A percentile compares a stretch with the other conserved stretches of the same genome.
Evolutionary conservation across 2,113 vertebrate species (phyloP).

Genomic region (Alligator sinensis): DNA sequence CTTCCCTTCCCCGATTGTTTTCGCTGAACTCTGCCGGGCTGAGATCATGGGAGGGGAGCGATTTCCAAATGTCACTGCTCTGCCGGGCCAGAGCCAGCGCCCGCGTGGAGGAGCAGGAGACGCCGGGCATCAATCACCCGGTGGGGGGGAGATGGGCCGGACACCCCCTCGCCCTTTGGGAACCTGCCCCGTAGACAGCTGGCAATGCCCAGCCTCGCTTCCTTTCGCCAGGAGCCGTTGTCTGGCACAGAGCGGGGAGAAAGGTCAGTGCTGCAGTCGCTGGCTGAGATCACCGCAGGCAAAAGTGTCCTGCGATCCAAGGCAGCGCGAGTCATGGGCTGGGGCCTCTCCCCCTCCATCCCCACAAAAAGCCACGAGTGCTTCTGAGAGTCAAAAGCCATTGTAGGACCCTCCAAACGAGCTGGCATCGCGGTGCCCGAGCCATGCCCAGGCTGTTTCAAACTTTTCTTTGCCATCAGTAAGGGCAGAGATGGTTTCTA

Average conservation of each 20-base stretch:
- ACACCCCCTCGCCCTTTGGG: not conserved
- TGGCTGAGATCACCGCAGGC: not conserved
- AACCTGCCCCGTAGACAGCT: fast-evolving
- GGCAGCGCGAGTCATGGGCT: not conserved
- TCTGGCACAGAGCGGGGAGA: not conserved
- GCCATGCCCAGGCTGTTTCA: not conserved
- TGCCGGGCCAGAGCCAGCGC: not conserved
- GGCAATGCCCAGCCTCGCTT: not conserved
- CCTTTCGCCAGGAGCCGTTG: fast-evolving
- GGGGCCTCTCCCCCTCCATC: not conserved
- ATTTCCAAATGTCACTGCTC: not conserved
- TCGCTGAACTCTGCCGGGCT: not conserved
- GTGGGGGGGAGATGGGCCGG: not conserved
- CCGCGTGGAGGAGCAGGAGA: not conserved
- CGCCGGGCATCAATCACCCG: not conserved
- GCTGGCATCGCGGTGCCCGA: not conserved
- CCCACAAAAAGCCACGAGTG: not conserved
- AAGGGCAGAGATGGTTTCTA: not conserved
- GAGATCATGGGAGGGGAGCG: not conserved
- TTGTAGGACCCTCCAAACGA: too few species aligned
- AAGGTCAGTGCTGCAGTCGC: not conserved
- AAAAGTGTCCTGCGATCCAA: not conserved
- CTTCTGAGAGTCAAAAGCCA: not conserved
- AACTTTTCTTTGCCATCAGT: not conserved
- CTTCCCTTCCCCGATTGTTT: not conserved